phyloP scores from a whole-genome alignment of 2,888 invertebrate genomes.

The Ferdinandea cuprea region DNA sequence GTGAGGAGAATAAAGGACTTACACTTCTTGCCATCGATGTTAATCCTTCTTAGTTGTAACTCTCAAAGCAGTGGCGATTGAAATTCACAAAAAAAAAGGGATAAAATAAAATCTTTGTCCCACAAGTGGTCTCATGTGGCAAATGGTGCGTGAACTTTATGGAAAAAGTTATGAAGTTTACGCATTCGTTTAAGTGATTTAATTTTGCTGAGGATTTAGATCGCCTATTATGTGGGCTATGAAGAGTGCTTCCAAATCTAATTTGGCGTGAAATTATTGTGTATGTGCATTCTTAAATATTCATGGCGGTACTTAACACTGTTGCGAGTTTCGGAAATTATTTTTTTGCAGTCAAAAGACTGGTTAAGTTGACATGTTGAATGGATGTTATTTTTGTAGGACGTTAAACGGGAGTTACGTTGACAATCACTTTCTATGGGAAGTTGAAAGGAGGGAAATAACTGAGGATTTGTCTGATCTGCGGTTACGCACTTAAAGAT shows the following conservation, averaged over 20 bases:
- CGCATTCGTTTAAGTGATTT: slow-evolving; percentile 53
- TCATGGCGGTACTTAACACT: background rate
- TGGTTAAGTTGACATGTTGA: too few species aligned
- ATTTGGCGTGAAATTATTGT: slow-evolving; percentile 57
- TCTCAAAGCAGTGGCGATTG: slow-evolving; percentile 55
- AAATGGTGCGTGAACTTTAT: slow-evolving; percentile 71
- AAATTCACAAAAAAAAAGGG: slow-evolving; percentile 61
- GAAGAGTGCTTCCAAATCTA: slow-evolving; percentile 32
- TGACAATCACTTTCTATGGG: too few species aligned
- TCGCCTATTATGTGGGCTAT: slow-evolving; percentile 21
- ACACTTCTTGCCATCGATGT: slow-evolving; percentile 60
- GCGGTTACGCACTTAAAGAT: too few species aligned
- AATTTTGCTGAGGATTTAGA: slow-evolving; percentile 42
- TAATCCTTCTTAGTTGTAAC: slow-evolving; percentile 69
- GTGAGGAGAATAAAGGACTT: slow-evolving; percentile 27
- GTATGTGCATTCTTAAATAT: slow-evolving; percentile 56
- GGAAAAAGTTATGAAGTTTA: slow-evolving; percentile 60
- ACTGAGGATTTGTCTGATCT: too few species aligned
- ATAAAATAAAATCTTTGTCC: slow-evolving; percentile 59
- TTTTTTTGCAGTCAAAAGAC: background rate
- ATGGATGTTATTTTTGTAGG: too few species aligned
- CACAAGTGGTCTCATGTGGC: slow-evolving; percentile 57
- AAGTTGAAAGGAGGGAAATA: too few species aligned
- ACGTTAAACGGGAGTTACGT: too few species aligned
- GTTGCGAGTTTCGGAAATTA: background rate